Base-by-base conservation (phyloP, 1,140 invertebrate genomes). In the Hydropsyche tenuis region DNA sequence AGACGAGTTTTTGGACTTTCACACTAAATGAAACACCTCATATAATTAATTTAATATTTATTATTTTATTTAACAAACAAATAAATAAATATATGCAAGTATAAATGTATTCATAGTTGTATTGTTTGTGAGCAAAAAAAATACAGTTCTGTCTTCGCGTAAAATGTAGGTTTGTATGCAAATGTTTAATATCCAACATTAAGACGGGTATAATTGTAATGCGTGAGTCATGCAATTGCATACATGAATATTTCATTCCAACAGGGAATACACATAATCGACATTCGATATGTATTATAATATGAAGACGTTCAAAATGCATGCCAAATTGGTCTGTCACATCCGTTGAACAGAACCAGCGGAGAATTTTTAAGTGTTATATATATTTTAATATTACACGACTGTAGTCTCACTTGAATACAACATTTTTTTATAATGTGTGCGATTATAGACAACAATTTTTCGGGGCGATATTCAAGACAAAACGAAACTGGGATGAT, bases 1-100 rank as follows among this genome's bases (percentile, higher is more conserved):
- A n/a, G n/a, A n/a, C n/a, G n/a, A n/a, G n/a, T n/a, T n/a, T n/a
- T n/a, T n/a, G n/a, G n/a, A n/a, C n/a, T n/a, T n/a, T n/a, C n/a
- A n/a, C n/a, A n/a, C n/a, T n/a, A n/a, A n/a, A n/a, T n/a, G n/a
- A n/a, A n/a, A n/a, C n/a, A n/a, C n/a, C n/a, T n/a, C n/a, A n/a
- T n/a, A n/a, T n/a, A n/a, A n/a, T n/a, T n/a, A n/a, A n/a, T 37
- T 37, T 4, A 37, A 37, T 48, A 48, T 48, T 48, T 48, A 48
- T 48, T 48, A n/a, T 48, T 16, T 48, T 7, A 48, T 48, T 12
- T 48, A 48, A 48, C 45, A 48, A 48, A 48, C 45, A 48, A 48
- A 48, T 48, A 48, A 48, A 48, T 48, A 48, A 48, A 48, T 48
- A 48, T 48, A n/a, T 48, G 45, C 45, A 14, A 12, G 45, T 48